Evolutionary conservation across 2,888 invertebrate genomes (phyloP), one percentile per base, ranked within the genome.

Genomic region (Agonopterix arenella): DNA sequence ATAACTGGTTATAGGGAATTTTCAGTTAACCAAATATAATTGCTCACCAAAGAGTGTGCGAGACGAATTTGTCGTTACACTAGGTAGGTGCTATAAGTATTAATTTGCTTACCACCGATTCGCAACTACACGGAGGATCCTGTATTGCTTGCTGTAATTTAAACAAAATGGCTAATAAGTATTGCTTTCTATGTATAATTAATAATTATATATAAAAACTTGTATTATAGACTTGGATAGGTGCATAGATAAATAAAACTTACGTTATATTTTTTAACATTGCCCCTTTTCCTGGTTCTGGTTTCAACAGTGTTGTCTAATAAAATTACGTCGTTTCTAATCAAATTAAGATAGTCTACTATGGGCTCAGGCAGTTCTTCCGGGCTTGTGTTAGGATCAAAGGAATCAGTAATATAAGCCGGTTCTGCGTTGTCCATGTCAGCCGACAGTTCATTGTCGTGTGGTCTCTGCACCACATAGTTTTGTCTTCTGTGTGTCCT

Each of bases 231-330:
- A 5, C 28, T 28, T 28, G 1, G 28, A 7, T 28, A 28, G 28
- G 28, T 7, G 28, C 5, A 5, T 28, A 28, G 28, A 28, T 28
- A 13, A 13, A 13, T 13, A 28, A 28, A 50, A 73, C 81, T 76
- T 58, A 82, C 83, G 50, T 72, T 69, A 49, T 64, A 62, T n/a
- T 76, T 70, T 62, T 80, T 78, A 44, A 78, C 68, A 55, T 83
- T 84, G 43, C 83, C 86, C 56, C 84, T 69, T 64, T 86, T 84
- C 13, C 78, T 72, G 5, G 84, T 82, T 51, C 82, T 73, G 0
- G 86, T 86, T 66, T 88, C 79, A 8, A 85, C 76, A 4, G 86
- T 84, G 55, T 89, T 80, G 55, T 88, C 88, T 38, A 85, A 59
- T 46, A 85, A 63, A 51, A 84, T 76, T 1, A 85, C 80, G 51